Base-by-base conservation (phyloP, 2,113 vertebrate genomes). In the Gambusia affinis region DNA sequence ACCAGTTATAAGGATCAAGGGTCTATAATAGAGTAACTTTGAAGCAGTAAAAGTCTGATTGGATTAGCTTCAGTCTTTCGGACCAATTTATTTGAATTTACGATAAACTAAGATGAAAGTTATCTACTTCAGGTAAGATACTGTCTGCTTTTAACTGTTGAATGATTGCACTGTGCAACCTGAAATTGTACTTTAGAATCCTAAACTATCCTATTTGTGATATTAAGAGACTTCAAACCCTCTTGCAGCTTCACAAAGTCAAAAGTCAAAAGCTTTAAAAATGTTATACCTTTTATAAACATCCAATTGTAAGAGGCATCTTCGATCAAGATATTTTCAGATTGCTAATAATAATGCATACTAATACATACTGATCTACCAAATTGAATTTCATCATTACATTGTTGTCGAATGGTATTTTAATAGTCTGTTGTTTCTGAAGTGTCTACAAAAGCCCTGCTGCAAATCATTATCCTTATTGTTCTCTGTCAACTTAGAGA, bases 381-480 rank as follows among this genome's bases (percentile, higher is more conserved):
- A 67, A 39, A 66, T 39, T 35, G 24, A 64, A 65, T 61, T 71
- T 39, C 15, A 15, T 39, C 39, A 76, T 39, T 76, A 10, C 12
- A 60, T 64, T 35, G 28, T 12, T 30, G 10, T 4, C 42, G 17
- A 44, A 54, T 64, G 60, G 78, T 62, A 76, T 81, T 77, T 81
- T 81, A 81, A 86, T 72, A 79, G 42, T 69, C 62, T 39, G 28
- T 80, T 88, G 57, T 89, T 87, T 85, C 81, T 83, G 66, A 76
- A 79, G n/a, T 73, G 73, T 47, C 60, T 74, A 51, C 37, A 76
- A 73, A 80, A 63, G 47, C 73, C 60, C 24, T 63, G 35, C 70
- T 39, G 81, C 85, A 91, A 85, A 89, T 85, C 85, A 80, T 61
- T 67, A 79, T 90, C 84, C 67, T 84, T 80, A 81, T 78, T 78